These are phyloP conservation scores for Nezara viridula DNA, from an alignment of 2,888 invertebrate species.

Conservation along the genomic window DNA sequence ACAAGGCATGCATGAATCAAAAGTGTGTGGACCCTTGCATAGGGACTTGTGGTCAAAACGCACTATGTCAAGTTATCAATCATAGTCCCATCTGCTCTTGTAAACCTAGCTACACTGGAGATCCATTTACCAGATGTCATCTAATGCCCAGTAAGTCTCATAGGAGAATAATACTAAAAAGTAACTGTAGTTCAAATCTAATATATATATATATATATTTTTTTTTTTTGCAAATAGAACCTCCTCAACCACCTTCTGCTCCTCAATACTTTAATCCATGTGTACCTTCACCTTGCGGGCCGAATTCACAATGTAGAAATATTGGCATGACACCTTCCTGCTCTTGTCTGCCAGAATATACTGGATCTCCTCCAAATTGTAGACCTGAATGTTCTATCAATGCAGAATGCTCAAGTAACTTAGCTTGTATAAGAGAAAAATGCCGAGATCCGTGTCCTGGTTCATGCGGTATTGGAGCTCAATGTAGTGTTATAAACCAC, in stretches of 20 bases:
- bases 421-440: slow-evolving; percentile 82
- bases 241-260: slow-evolving; percentile 64
- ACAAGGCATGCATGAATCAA: slow-evolving; percentile 78
- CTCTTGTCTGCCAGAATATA: slow-evolving; percentile 83
- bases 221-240: slow-evolving; percentile 64
- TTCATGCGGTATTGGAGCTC: slow-evolving; percentile 80
- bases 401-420: slow-evolving; percentile 83
- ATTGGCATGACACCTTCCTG: slow-evolving; percentile 70
- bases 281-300: slow-evolving; percentile 70
- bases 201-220: no score
- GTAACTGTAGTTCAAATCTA: neutral
- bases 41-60: slow-evolving; percentile 80
- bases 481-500: slow-evolving; percentile 76
- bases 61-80: slow-evolving; percentile 80
- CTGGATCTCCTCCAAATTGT: slow-evolving; percentile 85
- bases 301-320: slow-evolving; percentile 71
- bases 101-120: slow-evolving; percentile 74
- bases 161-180: neutral
- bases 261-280: slow-evolving; percentile 68
- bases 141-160: slow-evolving; percentile 67
- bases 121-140: slow-evolving; percentile 77
- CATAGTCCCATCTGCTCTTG: slow-evolving; percentile 82
- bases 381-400: slow-evolving; percentile 89
- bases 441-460: slow-evolving; percentile 86
- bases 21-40: slow-evolving; percentile 82